phyloP scores from a whole-genome alignment of 2,888 invertebrate genomes.

The Mythimna loreyi region DNA sequence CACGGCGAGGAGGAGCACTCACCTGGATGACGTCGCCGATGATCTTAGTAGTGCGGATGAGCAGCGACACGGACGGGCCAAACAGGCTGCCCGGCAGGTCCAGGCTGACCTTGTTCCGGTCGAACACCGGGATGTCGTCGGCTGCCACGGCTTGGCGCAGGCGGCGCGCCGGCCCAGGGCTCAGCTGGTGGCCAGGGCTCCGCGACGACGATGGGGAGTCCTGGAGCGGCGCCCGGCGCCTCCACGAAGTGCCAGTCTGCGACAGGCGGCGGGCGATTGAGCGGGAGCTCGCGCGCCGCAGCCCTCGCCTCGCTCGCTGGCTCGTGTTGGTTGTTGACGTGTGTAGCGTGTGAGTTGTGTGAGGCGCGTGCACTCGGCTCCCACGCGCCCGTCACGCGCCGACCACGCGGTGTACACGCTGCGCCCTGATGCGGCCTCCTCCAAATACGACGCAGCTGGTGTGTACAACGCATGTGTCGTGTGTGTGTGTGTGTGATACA shows the following conservation, averaged over 20 bases:
- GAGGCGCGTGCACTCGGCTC: not conserved
- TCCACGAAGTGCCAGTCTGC: constrained; percentile 83
- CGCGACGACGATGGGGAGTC: constrained; percentile 53
- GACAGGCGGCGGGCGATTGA: constrained; percentile 42
- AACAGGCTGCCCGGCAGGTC: constrained; percentile 92
- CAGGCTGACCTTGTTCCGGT: constrained; percentile 92
- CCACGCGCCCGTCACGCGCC: not conserved
- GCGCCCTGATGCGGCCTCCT: not conserved
- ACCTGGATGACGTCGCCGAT: constrained; percentile 93
- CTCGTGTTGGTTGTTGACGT: constrained; percentile 25
- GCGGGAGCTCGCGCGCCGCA: constrained; percentile 45
- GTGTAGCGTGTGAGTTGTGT: constrained; percentile 19
- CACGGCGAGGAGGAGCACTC: constrained; percentile 12
- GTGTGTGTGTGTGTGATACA: not conserved
- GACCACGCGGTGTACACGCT: not conserved
- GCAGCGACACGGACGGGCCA: constrained; percentile 92
- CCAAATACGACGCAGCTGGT: not conserved
- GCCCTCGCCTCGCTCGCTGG: constrained; percentile 50
- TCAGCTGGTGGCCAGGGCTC: constrained; percentile 58
- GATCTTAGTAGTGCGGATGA: constrained; percentile 92
- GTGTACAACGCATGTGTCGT: not conserved
- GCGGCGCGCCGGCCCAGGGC: constrained; percentile 54
- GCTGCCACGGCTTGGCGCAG: constrained; percentile 62
- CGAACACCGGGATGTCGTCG: constrained; percentile 91
- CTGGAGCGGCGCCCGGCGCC: constrained; percentile 66